Base-by-base conservation (phyloP, 2,888 invertebrate species). In the Habroteleia sp. region DNA sequence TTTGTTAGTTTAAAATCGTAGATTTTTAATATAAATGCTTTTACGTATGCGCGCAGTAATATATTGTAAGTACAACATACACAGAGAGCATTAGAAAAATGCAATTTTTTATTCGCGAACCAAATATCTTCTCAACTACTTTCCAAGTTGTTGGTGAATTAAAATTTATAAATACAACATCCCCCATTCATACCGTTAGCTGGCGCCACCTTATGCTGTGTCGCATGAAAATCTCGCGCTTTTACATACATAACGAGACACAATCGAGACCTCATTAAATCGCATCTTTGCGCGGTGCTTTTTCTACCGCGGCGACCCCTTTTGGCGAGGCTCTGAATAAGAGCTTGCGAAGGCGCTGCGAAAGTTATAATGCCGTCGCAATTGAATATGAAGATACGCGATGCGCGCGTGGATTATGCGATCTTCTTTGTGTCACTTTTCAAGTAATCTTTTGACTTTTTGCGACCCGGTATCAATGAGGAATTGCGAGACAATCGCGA, bases 361-460 rank as follows among this genome's bases (percentile, higher is more conserved):
- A 7, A 39, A 33, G 17, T 60, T 42, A 52, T 60, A 60, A 73
- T 46, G 27, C 44, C 46, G 7, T 27, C 41, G n/a, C n/a, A 23
- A 37, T 14, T 66, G 58, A 73, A 73, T 73, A 17, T 56, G 31
- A 68, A 58, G 68, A 56, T 58, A 63, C 54, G 23, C 31, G 56
- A 39, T 23, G 29, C 41, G 37, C 44, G 23, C 50, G 16, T 13
- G 69, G 41, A 65, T 75, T 63, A 60, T 65, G 58, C 44, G 54
- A 74, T 76, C 78, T 79, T 77, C 77, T 82, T 83, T 81, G 80
- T 81, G 80, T 77, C 79, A 81, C 81, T 79, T 76, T 52, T 58
- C 44, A 13, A 48, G 23, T 33, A 16, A 33, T 13, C 25, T 8
- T 25, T 8, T 13, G 25, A 6, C 8, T 42, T 33, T 58, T n/a